Evolutionary conservation across 2,797 vertebrate genomes (phyloP).

Genomic region (Pangasius macronema): DNA sequence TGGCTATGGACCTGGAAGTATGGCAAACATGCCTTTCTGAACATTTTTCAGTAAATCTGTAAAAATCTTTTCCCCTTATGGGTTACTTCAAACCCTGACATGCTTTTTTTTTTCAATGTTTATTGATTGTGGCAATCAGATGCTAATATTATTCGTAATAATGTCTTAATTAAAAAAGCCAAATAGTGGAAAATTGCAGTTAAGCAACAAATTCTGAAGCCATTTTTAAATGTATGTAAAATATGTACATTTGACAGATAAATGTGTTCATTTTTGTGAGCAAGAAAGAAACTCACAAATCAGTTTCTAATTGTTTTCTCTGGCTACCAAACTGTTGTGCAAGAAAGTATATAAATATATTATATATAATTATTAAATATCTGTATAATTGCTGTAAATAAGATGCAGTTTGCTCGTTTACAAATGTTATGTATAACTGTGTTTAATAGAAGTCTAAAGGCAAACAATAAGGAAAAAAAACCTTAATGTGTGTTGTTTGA

Average conservation of each 20-base stretch:
- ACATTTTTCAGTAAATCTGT: conserved; percentile 56
- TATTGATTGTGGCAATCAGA: conserved; percentile 63
- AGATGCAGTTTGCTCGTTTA: conserved; percentile 91
- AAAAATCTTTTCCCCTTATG: conserved; percentile 55
- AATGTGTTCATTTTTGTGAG: conserved; percentile 72
- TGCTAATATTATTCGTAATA: conserved; percentile 64
- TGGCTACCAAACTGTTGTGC: conserved; percentile 84
- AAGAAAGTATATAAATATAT: conserved; percentile 74
- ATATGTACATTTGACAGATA: conserved; percentile 79
- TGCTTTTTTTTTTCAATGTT: conserved; percentile 66
- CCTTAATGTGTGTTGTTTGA: conserved; percentile 46
- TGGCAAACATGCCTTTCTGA: conserved; percentile 95
- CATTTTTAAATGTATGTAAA: conserved; percentile 81
- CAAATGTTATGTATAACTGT: conserved; percentile 94
- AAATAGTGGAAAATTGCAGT: conserved; percentile 67
- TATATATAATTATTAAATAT: conserved; percentile 60
- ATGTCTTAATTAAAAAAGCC: conserved; percentile 60
- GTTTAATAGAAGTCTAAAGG: conserved; percentile 89
- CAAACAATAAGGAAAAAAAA: conserved; percentile 64
- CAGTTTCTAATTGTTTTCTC: conserved; percentile 72
- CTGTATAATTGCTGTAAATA: conserved; percentile 87
- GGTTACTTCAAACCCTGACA: conserved; percentile 63
- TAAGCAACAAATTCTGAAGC: conserved; percentile 72
- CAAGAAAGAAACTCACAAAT: conserved; percentile 51
- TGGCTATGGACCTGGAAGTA: conserved; percentile 88